Percentiles rank a stretch among this genome's conserved stretches.
phyloP scores from a whole-genome alignment of 2,113 vertebrate species.

The Rhipidura dahli region DNA sequence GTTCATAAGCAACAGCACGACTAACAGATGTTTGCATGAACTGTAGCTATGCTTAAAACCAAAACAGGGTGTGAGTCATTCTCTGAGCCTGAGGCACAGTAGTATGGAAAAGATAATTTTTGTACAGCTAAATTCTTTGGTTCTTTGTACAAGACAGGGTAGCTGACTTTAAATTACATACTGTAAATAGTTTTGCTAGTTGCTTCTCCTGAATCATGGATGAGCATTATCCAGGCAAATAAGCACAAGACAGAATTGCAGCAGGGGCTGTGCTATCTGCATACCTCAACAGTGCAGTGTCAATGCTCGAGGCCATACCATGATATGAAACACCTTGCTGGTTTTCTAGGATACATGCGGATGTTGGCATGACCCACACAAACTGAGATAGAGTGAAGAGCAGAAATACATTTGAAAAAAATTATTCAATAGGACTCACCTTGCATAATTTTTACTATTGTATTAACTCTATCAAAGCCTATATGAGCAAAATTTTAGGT shows the following conservation, averaged over 20 bases:
- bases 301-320: not conserved
- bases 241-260: not conserved
- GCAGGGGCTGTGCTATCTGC: not conserved
- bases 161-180: not conserved
- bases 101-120: not conserved
- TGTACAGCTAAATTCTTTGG: not conserved
- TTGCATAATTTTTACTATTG: not conserved
- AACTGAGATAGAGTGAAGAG: not conserved
- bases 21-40: not conserved
- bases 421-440: not conserved
- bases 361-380: not conserved
- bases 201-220: not conserved
- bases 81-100: rapidly evolving
- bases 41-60: not conserved
- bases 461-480: not conserved
- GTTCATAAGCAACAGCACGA: not conserved
- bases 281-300: not conserved
- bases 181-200: not conserved
- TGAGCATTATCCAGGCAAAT: not conserved
- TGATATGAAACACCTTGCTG: not conserved
- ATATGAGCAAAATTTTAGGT: not conserved
- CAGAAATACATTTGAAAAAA: not conserved
- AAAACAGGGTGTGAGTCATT: not conserved
- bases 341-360: not conserved
- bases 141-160: not conserved